Evolutionary conservation across 1,140 invertebrate genomes (phyloP).

Genomic region (Heliconius nattereri): DNA sequence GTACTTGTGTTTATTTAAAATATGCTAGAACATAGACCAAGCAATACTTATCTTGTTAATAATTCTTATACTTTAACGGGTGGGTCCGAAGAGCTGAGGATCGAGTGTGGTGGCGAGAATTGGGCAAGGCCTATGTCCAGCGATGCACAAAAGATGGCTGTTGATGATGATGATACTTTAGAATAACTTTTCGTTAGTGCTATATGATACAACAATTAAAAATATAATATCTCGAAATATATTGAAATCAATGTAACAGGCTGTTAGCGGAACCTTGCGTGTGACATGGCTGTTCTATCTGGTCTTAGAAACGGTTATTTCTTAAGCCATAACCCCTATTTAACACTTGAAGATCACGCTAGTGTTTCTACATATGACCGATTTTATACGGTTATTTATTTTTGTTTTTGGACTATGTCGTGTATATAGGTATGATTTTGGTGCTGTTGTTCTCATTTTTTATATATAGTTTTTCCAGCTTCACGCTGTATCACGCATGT

Average conservation of each 20-base stretch:
- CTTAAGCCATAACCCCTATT: slow-evolving; percentile 32
- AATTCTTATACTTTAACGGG: no score
- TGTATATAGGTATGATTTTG: background rate
- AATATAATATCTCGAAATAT: background rate
- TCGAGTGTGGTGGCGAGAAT: no score
- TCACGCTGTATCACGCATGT: no score
- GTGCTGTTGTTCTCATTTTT: background rate
- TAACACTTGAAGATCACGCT: slow-evolving; percentile 47
- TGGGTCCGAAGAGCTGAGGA: no score
- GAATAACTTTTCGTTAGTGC: background rate
- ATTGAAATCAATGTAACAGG: slow-evolving; percentile 25
- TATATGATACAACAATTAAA: background rate
- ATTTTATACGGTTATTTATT: slow-evolving; percentile 43
- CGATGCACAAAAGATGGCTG: no score
- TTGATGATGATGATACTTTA: no score
- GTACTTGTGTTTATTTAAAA: no score
- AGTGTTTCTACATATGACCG: slow-evolving; percentile 44
- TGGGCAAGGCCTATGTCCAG: no score
- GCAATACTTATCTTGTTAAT: no score
- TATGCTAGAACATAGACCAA: no score
- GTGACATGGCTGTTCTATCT: slow-evolving; percentile 15
- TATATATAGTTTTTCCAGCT: background rate
- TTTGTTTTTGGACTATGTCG: slow-evolving; percentile 18
- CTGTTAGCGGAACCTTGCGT: slow-evolving; percentile 29
- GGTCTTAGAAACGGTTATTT: slow-evolving; percentile 26